Base-by-base conservation (phyloP, 2,888 invertebrate genomes). In the Drosophila mayaguana region DNA sequence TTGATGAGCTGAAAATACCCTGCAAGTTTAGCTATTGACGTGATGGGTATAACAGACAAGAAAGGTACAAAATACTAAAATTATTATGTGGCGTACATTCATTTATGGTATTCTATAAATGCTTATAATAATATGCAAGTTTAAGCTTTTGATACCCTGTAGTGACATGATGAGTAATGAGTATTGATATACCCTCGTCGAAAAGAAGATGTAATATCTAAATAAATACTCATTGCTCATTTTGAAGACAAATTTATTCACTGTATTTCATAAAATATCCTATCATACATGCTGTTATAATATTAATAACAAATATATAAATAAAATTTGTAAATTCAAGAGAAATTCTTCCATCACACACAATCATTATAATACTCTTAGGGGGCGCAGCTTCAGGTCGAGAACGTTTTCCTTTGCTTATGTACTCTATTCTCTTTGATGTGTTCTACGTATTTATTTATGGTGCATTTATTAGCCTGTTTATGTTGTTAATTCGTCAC, bases 401-500 rank as follows among this genome's bases (percentile, higher is more conserved):
- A 40, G n/a, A 40, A 42, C 28, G 18, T 28, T 55, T 55, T 18
- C 2, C 8, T 18, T 45, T 45, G 56, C 16, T n/a, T 18, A 64
- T 43, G 36, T 64, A 32, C 18, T 46, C 51, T 28, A 67, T 34
- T 54, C 25, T 45, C 3, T 55, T 71, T 48, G 59, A 22, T 59
- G 56, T 42, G 28, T 25, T 34, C 53, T 55, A 22, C 53, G 25
- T 54, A 43, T 75, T 55, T 75, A 68, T 64, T 75, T 75, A 36
- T 16, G 53, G 48, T 18, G 7, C 45, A 50, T 75, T 83, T 78
- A 85, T 85, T 80, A 81, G 76, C 71, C 77, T 74, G 73, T 67
- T 74, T 61, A 81, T 75, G 74, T 75, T 51, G 75, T 56, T 86
- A 88, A 86, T 89, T 82, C 80, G 88, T 89, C 89, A 86, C 86